A percentile compares a stretch with the other conserved stretches of the same genome.
These are phyloP conservation scores for Caenorhabditis uteleia DNA, from an alignment of 2,888 invertebrate genomes.

Conservation along the genomic window DNA sequence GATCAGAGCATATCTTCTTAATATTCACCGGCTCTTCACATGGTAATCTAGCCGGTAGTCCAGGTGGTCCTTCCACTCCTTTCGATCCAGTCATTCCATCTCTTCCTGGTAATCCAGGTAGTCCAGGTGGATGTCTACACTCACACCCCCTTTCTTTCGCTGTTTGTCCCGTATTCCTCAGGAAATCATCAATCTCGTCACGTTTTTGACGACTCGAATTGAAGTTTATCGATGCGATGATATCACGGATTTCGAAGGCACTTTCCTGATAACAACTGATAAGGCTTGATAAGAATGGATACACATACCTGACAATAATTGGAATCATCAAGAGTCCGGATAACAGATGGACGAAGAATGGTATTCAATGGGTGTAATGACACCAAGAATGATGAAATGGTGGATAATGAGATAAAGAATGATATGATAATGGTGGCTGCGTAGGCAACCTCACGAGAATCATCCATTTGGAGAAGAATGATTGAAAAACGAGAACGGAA, in stretches of 20 bases:
- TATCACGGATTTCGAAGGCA: constrained; percentile 20
- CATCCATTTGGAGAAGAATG: constrained; percentile 6
- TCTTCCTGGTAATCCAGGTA: constrained; percentile 61
- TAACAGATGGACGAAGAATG: constrained; percentile 22
- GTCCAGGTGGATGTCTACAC: constrained; percentile 59
- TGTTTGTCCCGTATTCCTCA: constrained; percentile 28
- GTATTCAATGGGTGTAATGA: constrained; percentile 21
- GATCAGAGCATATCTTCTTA: constrained; percentile 60
- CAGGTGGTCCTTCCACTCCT: constrained; percentile 52
- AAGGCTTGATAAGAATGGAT: background rate
- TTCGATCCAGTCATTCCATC: constrained; percentile 55
- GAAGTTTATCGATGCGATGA: background rate
- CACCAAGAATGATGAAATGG: constrained; percentile 21
- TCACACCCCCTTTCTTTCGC: constrained; percentile 18
- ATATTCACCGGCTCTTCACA: constrained; percentile 62
- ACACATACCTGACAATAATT: constrained; percentile 27
- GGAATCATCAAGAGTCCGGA: constrained; percentile 18
- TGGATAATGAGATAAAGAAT: constrained; percentile 14
- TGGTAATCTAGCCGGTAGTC: constrained; percentile 63
- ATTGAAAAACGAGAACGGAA: background rate
- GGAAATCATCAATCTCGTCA: constrained; percentile 39
- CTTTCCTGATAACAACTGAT: constrained; percentile 18
- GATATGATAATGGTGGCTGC: constrained; percentile 30
- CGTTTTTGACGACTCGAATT: constrained; percentile 27
- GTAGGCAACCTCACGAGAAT: constrained; percentile 30